Evolutionary conservation across 2,888 invertebrate species (phyloP), one percentile per base, ranked within the genome.

Genomic region (Microctonus hyperodae): DNA sequence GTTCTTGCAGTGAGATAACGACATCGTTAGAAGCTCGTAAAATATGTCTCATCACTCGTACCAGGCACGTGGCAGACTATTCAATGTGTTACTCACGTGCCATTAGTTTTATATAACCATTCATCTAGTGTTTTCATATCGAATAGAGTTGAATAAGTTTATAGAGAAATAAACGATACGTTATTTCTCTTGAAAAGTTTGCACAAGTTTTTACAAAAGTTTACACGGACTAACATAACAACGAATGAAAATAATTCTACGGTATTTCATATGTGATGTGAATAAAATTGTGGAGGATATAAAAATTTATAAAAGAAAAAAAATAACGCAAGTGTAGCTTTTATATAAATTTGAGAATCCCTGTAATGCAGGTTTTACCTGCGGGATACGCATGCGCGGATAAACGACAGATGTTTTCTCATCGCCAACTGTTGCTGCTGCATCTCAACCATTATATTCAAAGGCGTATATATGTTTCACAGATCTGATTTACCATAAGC

Each of bases 401-500:
- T 73, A 73, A 79, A 73, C 78, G 78, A 77, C 80, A 82, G 82
- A 82, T 82, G 82, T 81, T 82, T 81, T 76, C 75, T 79, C 76
- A 74, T 76, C 78, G 77, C 81, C 81, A 82, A 81, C 82, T 82
- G 82, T 82, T 82, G 82, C 79, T 75, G 75, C 73, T 70, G 68
- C 73, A 68, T 64, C 73, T 64, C 44, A 58, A 63, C 56, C 68
- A 66, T n/a, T n/a, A n/a, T n/a, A n/a, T 70, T 69, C 70, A 72
- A 76, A 20, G 20, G 31, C 53, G 69, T 60, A 72, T 72, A 72
- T n/a, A n/a, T n/a, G n/a, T 72, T 71, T 71, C 61, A 50, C 73
- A 75, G 76, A 78, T 79, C 79, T 78, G 80, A 80, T 80, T 80
- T 80, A 75, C 72, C 71, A 61, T 64, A 69, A 65, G 67, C 56